These are phyloP conservation scores for Tetragonula clypearis DNA, from an alignment of 1,140 invertebrate genomes.

Conservation along the genomic window DNA sequence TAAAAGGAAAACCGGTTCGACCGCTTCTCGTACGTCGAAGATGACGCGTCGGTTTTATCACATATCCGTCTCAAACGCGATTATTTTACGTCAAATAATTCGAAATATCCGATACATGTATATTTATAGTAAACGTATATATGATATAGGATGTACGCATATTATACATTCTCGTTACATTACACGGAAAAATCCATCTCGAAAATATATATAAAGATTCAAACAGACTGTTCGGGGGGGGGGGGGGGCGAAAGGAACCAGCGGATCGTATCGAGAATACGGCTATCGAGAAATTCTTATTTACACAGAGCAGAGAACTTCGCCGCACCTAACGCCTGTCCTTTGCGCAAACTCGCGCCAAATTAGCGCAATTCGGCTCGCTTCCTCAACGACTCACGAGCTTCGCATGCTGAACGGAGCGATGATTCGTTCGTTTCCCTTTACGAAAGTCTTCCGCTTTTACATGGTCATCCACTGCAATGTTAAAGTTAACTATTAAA, in stretches of 20 bases:
- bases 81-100: conserved; percentile 1
- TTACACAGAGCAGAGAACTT: conserved; percentile 47
- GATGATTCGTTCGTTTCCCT: neutral
- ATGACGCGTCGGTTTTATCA: conserved; percentile 10
- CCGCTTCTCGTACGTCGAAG: conserved; percentile 22
- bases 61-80: conserved; percentile 12
- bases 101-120: conserved; percentile 31
- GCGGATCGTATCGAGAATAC: neutral
- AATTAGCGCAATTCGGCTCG: neutral
- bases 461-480: neutral
- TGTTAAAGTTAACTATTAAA: neutral
- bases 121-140: conserved; percentile 12
- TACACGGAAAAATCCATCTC: conserved; percentile 50
- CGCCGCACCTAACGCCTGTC: neutral
- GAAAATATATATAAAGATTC: conserved; percentile 60
- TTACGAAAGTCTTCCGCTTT: neutral
- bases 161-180: conserved; percentile 46
- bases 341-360: neutral
- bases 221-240: conserved; percentile 22
- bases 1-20: neutral
- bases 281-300: conserved; percentile 49
- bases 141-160: conserved; percentile 27
- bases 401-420: conserved; percentile 10
- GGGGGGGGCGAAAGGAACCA: conserved; percentile 14
- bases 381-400: conserved; percentile 16